Evolutionary conservation across 2,113 vertebrate species (phyloP).

Genomic region (Burhinus oedicnemus): DNA sequence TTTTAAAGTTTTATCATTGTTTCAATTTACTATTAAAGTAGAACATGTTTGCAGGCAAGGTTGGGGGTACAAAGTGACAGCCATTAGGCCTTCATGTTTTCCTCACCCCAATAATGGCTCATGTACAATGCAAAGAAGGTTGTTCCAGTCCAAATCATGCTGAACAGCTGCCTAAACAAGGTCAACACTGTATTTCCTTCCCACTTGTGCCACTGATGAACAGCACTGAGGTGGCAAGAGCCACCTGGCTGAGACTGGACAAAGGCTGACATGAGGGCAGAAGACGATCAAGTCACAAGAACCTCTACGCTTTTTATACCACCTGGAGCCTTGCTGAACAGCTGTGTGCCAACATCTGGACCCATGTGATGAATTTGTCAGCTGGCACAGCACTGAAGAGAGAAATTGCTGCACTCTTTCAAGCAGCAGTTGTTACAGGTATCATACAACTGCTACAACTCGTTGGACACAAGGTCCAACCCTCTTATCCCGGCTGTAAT

Average conservation of each 20-base stretch:
- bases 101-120: rapidly evolving
- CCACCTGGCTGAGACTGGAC: background rate
- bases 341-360: background rate
- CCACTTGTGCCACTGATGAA: background rate
- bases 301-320: background rate
- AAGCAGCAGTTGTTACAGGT: background rate
- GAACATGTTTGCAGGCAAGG: background rate
- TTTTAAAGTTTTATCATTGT: background rate
- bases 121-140: background rate
- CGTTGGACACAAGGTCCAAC: background rate
- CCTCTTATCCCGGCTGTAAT: background rate
- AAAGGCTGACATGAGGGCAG: background rate
- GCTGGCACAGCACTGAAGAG: background rate
- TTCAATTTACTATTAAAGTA: background rate
- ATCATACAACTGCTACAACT: rapidly evolving
- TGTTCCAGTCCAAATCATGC: background rate
- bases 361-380: background rate
- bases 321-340: background rate
- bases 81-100: background rate
- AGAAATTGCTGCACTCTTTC: rapidly evolving
- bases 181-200: background rate
- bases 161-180: background rate
- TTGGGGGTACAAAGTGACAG: background rate
- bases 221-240: background rate
- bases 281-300: background rate